Conservation (phyloP, 1,140 invertebrate genomes). For the Drosophila baimaii region DNA sequence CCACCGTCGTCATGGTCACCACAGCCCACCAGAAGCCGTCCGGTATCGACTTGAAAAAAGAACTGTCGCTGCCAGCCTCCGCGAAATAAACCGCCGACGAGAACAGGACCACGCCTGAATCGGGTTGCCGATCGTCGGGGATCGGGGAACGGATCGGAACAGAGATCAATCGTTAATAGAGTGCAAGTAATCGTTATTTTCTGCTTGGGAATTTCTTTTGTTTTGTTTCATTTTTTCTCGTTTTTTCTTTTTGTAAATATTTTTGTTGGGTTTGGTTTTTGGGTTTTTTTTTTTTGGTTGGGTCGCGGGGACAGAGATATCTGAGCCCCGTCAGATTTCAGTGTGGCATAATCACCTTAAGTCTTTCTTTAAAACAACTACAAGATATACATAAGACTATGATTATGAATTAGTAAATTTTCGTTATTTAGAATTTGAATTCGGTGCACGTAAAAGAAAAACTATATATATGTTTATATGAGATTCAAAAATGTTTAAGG, state of each 20-base stretch:
- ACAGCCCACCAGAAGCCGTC: slow-evolving; percentile 99
- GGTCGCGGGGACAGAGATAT: slow-evolving; percentile 17
- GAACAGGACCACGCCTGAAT: slow-evolving; percentile 98
- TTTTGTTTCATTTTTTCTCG: neutral
- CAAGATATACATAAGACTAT: slow-evolving; percentile 76
- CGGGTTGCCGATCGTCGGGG: slow-evolving; percentile 30
- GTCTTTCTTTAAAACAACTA: slow-evolving; percentile 68
- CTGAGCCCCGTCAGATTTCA: slow-evolving; percentile 27
- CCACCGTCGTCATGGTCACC: slow-evolving; percentile 99
- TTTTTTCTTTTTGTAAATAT: neutral
- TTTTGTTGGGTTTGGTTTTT: slow-evolving; percentile 12
- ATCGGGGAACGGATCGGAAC: slow-evolving; percentile 62
- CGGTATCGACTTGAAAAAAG: slow-evolving; percentile 99
- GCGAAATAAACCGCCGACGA: slow-evolving; percentile 99
- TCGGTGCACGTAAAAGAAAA: slow-evolving; percentile 58
- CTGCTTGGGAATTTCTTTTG: slow-evolving; percentile 57
- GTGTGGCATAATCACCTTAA: slow-evolving; percentile 18
- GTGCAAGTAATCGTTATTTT: slow-evolving; percentile 42
- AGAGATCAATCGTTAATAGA: slow-evolving; percentile 54
- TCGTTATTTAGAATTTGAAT: slow-evolving; percentile 40
- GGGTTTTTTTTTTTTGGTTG: slow-evolving; percentile 25
- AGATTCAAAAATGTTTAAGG: slow-evolving; percentile 32
- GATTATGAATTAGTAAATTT: slow-evolving; percentile 40
- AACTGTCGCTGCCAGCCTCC: slow-evolving; percentile 97
- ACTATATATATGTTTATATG: slow-evolving; percentile 57